These are phyloP conservation scores for Nyctibius bracteatus DNA, from an alignment of 2,113 vertebrate species.

Conservation along the genomic window DNA sequence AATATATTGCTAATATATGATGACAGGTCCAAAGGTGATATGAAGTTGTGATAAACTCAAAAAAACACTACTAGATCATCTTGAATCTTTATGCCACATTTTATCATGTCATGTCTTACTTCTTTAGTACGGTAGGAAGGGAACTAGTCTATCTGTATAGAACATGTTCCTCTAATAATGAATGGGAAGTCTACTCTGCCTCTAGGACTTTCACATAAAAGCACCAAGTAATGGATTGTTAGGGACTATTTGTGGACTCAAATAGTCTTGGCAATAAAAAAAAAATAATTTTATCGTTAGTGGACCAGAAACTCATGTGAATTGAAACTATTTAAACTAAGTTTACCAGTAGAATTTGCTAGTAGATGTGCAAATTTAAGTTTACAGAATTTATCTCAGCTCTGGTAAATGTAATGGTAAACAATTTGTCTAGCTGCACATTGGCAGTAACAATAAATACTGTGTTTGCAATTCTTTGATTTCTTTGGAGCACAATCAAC, in stretches of 20 bases:
- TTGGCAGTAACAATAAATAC: not conserved
- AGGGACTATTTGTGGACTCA: not conserved
- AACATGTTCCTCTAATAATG: not conserved
- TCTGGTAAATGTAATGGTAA: not conserved
- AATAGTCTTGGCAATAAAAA: not conserved
- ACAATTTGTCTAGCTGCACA: not conserved
- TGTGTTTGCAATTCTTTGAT: not conserved
- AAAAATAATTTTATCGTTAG: not conserved
- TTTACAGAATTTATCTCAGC: not conserved
- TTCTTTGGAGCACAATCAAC: not conserved
- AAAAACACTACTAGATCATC: not conserved
- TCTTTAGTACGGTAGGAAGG: not conserved
- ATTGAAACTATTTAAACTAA: not conserved
- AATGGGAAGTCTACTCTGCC: not conserved
- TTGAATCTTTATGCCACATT: not conserved
- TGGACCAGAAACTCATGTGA: not conserved
- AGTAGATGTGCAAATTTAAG: not conserved
- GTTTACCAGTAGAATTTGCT: not conserved
- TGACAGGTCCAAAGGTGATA: not conserved
- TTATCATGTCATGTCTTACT: not conserved
- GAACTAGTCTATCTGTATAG: not conserved
- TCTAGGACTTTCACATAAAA: not conserved
- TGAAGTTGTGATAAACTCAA: not conserved
- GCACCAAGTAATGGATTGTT: not conserved
- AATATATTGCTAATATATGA: not conserved